Base-by-base conservation (phyloP, 2,888 invertebrate genomes). In the Uloborus plumipes region DNA sequence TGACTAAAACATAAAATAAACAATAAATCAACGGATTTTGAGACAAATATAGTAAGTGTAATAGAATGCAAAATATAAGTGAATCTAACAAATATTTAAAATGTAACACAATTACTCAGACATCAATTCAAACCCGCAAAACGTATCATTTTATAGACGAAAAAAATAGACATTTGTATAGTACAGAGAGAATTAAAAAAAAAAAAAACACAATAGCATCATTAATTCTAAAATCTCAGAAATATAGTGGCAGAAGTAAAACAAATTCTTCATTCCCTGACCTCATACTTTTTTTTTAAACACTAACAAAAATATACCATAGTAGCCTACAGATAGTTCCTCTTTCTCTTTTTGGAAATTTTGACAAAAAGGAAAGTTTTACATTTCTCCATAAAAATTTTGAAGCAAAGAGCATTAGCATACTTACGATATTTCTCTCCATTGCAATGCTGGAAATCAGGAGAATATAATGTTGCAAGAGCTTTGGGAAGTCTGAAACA, bases 371-470 rank as follows among this genome's bases (percentile, higher is more conserved):
- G 26, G 9, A 20, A 61, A 26, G 26, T 11, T 61, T 22, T 61
- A 20, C 16, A 59, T 22, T 15, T 22, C 22, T 22, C 26, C 22
- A 20, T n/a, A 20, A 0, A 59, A 20, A 20, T 39, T 11, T 39
- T 39, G 9, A 39, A 39, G 7, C 7, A 59, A 59, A 20, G 22
- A 7, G 14, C n/a, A 20, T 59, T 2, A 62, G 39, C 6, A 31
- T 0, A 39, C 64, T 81, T 65, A 81, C 80, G 14, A 64, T 81
- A 81, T 75, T 70, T 74, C 6, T 74, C 58, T 26, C 64, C 51
- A 51, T 81, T 75, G 13, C 22, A 69, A 31, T 50, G 47, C 22
- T 59, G 50, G 31, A 81, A 39, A 39, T 47, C 31, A 9, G 80
- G 80, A 3, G 67, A 50, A 70, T 55, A 81, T 22, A 81, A 49